Conservation (phyloP, 2,888 invertebrate genomes). For the Oegoconia quadripuncta region DNA sequence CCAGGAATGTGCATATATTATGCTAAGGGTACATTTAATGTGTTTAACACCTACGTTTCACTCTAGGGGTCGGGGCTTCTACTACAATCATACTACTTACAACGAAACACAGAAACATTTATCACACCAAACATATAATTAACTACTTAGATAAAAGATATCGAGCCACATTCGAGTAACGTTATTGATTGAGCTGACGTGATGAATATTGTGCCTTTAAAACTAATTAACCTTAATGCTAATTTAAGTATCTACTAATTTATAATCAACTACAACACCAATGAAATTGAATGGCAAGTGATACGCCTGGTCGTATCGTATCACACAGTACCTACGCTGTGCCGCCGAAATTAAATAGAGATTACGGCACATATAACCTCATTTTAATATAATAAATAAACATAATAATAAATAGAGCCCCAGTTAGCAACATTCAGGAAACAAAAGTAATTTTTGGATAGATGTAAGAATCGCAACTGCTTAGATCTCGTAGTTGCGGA, state of each 20-base stretch:
- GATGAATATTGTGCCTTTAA: constrained; percentile 73
- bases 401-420: constrained; percentile 21
- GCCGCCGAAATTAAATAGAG: constrained; percentile 25
- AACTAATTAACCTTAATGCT: constrained; percentile 47
- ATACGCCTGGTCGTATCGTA: constrained; percentile 34
- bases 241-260: constrained; percentile 26
- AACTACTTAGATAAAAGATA: constrained; percentile 46
- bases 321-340: constrained; percentile 9
- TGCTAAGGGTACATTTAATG: constrained; percentile 53
- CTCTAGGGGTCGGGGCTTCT: constrained; percentile 41
- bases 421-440: constrained; percentile 8
- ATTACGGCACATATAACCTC: constrained; percentile 57
- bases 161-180: constrained; percentile 71
- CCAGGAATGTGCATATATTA: constrained; percentile 75
- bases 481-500: constrained; percentile 96
- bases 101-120: constrained; percentile 51
- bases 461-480: constrained; percentile 16
- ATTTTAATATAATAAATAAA: constrained; percentile 29
- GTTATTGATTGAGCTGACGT: constrained; percentile 68
- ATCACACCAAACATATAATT: constrained; percentile 57
- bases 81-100: constrained; percentile 42
- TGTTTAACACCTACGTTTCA: constrained; percentile 55
- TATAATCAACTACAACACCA: constrained; percentile 26
- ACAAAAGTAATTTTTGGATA: constrained; percentile 16
- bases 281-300: constrained; percentile 46